phyloP scores from a whole-genome alignment of 2,888 invertebrate species.

The Ormyrus nitidulus region DNA sequence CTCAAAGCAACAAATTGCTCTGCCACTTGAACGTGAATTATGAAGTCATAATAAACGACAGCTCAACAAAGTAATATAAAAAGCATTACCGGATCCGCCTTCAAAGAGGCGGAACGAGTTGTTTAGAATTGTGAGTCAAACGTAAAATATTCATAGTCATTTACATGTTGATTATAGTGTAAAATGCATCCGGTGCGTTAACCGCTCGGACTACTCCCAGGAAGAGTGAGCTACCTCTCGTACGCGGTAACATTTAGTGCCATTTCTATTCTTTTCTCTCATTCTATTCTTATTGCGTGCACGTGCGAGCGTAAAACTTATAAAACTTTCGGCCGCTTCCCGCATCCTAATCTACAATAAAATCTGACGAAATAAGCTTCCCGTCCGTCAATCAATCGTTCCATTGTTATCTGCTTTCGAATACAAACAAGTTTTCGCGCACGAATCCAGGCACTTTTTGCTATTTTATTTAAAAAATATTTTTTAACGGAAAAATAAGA shows the following conservation, averaged over 20 bases:
- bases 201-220: neutral
- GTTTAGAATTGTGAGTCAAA: neutral
- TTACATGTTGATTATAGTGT: constrained; percentile 25
- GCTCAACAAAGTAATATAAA: neutral
- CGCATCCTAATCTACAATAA: too few relatives aligned
- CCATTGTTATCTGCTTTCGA: too few relatives aligned
- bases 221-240: neutral
- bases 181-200: constrained; percentile 6
- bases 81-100: neutral
- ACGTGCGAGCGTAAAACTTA: too few relatives aligned
- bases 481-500: too few relatives aligned
- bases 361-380: too few relatives aligned
- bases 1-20: neutral
- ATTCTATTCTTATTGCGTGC: too few relatives aligned
- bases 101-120: neutral
- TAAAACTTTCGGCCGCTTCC: too few relatives aligned
- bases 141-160: constrained; percentile 15
- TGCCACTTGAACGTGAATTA: neutral
- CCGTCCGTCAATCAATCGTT: too few relatives aligned
- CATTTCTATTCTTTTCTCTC: too few relatives aligned
- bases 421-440: too few relatives aligned
- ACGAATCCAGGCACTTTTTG: too few relatives aligned
- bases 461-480: too few relatives aligned
- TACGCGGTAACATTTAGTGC: neutral
- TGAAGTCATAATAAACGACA: neutral